phyloP scores from a whole-genome alignment of 2,888 invertebrate genomes.

The Trichogramma dendrolimi region DNA sequence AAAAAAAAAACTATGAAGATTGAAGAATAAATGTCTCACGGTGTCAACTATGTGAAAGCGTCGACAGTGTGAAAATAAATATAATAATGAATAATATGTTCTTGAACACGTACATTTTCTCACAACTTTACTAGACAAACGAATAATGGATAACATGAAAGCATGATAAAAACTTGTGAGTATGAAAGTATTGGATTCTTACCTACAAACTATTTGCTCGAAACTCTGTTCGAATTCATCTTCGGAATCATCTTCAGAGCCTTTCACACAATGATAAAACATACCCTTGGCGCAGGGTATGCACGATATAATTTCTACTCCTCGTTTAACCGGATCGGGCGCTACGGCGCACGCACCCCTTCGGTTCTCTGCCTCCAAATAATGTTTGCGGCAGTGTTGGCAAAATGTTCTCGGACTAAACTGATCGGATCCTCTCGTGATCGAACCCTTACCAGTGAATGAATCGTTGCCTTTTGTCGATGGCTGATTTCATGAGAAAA shows the following conservation, averaged over 20 bases:
- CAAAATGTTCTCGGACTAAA: conserved; percentile 33
- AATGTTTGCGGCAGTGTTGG: conserved; percentile 77
- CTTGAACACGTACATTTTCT: not conserved
- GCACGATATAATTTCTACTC: conserved; percentile 79
- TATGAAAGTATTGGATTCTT: conserved; percentile 17
- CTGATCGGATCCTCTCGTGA: too few species aligned
- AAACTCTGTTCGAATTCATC: conserved; percentile 83
- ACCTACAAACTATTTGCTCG: conserved; percentile 57
- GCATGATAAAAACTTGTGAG: not conserved
- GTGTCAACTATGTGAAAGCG: too few species aligned
- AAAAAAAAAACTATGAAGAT: too few species aligned
- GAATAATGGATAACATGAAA: not conserved
- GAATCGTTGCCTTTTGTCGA: conserved; percentile 32
- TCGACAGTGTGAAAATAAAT: not conserved
- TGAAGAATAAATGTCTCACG: too few species aligned
- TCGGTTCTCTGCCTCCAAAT: conserved; percentile 78
- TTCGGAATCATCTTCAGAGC: conserved; percentile 67
- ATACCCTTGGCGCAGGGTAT: conserved; percentile 84
- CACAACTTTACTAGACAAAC: not conserved
- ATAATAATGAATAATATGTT: not conserved
- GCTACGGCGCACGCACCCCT: conserved; percentile 82
- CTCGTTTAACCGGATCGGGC: conserved; percentile 76
- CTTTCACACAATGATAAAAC: conserved; percentile 84
- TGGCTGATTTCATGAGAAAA: too few species aligned
- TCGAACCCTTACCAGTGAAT: too few species aligned